Evolutionary conservation across 2,113 vertebrate genomes (phyloP), one percentile per base, ranked within the genome.

Genomic region (Thermophis baileyi): DNA sequence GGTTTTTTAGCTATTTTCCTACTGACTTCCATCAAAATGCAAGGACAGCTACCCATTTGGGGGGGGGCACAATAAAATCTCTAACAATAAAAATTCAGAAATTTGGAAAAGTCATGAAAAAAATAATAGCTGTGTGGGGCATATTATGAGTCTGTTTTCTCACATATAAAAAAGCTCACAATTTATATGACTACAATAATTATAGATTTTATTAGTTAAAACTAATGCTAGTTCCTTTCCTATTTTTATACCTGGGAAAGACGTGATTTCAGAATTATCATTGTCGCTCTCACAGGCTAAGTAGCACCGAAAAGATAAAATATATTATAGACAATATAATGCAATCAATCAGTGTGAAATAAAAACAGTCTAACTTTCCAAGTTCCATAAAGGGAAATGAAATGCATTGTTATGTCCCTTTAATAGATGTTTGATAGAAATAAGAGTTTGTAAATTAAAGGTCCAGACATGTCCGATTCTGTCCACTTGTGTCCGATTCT

Each of bases 391-490:
- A 35, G 49, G 24, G 93, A 51, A 35, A 18, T 51, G n/a, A 22
- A 8, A 16, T 46, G 4, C 9, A 91, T 1, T 1, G 53, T 1
- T 94, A 74, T 74, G 6, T 74, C 24, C 11, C 51, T 8, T 55
- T 18, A 88, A 50, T 90, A 44, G 6, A 92, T 44, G 18, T 88
- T 94, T 88, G 94, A 85, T 88, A 53, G 40, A 90, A 57, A 50
- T 85, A 94, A 0, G 11, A 88, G 7, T 94, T 47, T 90, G 20
- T 14, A 63, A 63, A 30, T 63, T 63, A 12, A 12, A 60, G 25
- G 8, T 50, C 50, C 50, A 50, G 50, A 12, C 50, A 25, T 60
- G 3, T 11, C 57, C 9, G 9, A 49, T 49, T 10, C 25, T 60
- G 57, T 27, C 9, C 25, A 11, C 8, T 60, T 25, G 2, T 30